Conservation (phyloP, 2,888 invertebrate genomes). For the Dynastes grantii region DNA sequence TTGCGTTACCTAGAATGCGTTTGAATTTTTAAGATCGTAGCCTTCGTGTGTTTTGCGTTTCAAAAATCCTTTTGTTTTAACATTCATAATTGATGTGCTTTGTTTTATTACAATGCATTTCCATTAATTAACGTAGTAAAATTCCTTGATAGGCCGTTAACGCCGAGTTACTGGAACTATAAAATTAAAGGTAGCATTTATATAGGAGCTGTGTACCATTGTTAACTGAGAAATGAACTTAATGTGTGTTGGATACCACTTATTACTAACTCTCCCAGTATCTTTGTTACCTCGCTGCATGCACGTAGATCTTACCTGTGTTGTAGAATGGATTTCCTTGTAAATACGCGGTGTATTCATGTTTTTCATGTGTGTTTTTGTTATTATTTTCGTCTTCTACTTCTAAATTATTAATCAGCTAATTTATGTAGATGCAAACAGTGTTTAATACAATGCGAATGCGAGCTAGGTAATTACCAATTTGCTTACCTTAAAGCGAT, state of each 20-base stretch:
- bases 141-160: slow-evolving; percentile 46
- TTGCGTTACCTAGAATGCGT: slow-evolving; percentile 10
- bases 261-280: not conserved
- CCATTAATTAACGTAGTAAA: slow-evolving; percentile 47
- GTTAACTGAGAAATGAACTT: slow-evolving; percentile 37
- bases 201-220: slow-evolving; percentile 40
- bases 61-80: slow-evolving; percentile 45
- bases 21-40: not conserved
- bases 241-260: slow-evolving; percentile 7
- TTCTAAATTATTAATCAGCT: too few species aligned
- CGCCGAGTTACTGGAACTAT: slow-evolving; percentile 48
- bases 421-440: too few species aligned
- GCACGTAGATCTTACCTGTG: not conserved
- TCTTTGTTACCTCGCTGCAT: slow-evolving; percentile 4
- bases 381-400: not conserved
- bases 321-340: not conserved
- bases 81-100: slow-evolving; percentile 47
- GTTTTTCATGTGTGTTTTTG: not conserved
- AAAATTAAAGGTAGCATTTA: slow-evolving; percentile 44
- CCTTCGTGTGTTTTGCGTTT: slow-evolving; percentile 29
- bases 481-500: too few species aligned
- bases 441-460: too few species aligned
- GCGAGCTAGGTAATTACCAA: too few species aligned
- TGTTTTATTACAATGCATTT: slow-evolving; percentile 46
- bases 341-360: not conserved